Evolutionary conservation across 2,888 invertebrate genomes (phyloP), one percentile per base, ranked within the genome.

Genomic region (Tetrapedia diversipes): DNA sequence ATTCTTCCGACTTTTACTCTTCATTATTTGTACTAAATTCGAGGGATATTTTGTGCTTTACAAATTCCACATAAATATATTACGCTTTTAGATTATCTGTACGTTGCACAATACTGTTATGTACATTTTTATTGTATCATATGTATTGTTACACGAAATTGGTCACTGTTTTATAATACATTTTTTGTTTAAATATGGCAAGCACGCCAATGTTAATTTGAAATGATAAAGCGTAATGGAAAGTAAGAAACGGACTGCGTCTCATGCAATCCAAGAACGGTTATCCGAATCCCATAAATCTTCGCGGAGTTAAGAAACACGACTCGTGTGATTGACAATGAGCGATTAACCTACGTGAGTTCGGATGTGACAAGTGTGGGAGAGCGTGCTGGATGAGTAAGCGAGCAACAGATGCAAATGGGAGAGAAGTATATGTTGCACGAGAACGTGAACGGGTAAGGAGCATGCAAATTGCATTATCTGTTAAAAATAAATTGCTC

Each of bases 331-430:
- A 57, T 57, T 57, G 41, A 57, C 41, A 57, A 57, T 43, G 57
- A 39, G 41, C 57, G 57, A 57, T 57, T 57, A 41, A 57, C 41
- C 41, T 29, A 41, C 41, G 57, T 6, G 57, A 57, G 41, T 27
- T 43, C 16, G 11, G 41, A 57, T 57, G 57, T 43, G 57, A 57
- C 57, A 29, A 57, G 57, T 57, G 41, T 57, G 57, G 57, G 41
- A 57, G 57, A 43, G 57, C 41, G 57, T n/a, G 19, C 19, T 43
- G 57, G 41, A 43, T 57, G 57, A 43, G 57, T 43, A 57, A 57
- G 29, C 57, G 53, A n/a, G 10, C 41, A 27, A 16, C 57, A 43
- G 27, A 43, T 57, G 41, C 57, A 43, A 56, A 56, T 56, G 24
- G n/a, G n/a, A 57, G 39, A 27, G 39, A 4, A 56, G 39, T 27